Base-by-base conservation (phyloP, 2,113 vertebrate species). In the Elaphurus davidianus region DNA sequence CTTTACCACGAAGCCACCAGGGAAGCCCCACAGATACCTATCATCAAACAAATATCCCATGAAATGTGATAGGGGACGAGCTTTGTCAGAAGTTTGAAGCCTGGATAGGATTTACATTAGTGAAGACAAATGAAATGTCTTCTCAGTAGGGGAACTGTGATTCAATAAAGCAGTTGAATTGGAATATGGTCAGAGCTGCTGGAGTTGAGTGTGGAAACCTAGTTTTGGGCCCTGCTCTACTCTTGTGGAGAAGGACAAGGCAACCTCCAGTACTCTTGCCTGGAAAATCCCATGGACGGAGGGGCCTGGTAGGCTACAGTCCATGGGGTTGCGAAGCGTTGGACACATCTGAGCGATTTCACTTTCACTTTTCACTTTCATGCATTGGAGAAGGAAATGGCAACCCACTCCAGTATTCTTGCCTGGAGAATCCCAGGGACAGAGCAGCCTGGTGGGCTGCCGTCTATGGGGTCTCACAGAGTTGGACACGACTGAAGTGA, bases 401-500 rank as follows among this genome's bases (percentile, higher is more conserved):
- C 64, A 36, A 19, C 16, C 16, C 64, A 67, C 64, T n/a, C 33
- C 64, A 19, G 33, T 67, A 2, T 67, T 67, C 62, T 67, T n/a
- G 2, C 33, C 62, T n/a, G 16, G 8, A n/a, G 62, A 67, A n/a
- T 9, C 33, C 62, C 33, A n/a, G 33, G 64, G 64, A 36, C 64
- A 67, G 64, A 36, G 17, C 33, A 5, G 33, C 33, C 64, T 36
- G 33, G 17, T 67, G 33, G 64, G 64, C 64, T 36, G 16, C 64
- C 0, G 1, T 36, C 64, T 67, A 21, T n/a, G 64, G 33, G 33
- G 17, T 67, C 2, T 1, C 33, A 36, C 64, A 67, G 33, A 67
- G 17, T 21, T 0, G 8, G 33, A 36, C 64, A 11, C 2, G 9
- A 5, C 8, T 67, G 2, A 67, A 0, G 4, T 0, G 9, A 36